Evolutionary conservation across 2,113 vertebrate species (phyloP).

Genomic region (Burhinus oedicnemus): DNA sequence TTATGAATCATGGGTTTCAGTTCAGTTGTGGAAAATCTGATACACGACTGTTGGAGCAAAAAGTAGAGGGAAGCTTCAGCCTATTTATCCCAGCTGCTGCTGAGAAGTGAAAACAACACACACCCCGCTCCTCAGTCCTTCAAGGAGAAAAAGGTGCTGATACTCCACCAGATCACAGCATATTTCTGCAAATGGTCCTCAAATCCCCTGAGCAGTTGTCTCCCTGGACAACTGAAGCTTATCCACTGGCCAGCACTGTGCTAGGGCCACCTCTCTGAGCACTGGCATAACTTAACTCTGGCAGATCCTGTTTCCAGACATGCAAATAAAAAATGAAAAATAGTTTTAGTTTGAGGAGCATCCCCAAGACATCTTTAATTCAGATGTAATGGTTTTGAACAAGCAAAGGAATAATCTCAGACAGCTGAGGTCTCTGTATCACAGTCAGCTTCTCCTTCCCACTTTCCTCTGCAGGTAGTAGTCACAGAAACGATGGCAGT

Average conservation of each 20-base stretch:
- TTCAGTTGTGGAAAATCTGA: constrained; percentile 50
- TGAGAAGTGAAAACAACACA: neutral
- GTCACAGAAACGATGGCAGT: neutral
- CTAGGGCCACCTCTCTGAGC: neutral
- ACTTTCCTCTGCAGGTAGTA: neutral
- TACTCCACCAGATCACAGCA: neutral
- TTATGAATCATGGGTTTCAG: constrained; percentile 53
- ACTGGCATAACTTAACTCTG: neutral
- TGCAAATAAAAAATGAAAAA: neutral
- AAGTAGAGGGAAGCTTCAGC: neutral
- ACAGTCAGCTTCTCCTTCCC: neutral
- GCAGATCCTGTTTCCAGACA: neutral
- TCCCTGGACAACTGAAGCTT: neutral
- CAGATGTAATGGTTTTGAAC: neutral
- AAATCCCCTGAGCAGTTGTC: neutral
- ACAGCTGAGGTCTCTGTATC: neutral
- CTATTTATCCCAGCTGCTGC: neutral
- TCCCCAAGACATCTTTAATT: neutral
- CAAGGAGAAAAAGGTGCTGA: neutral
- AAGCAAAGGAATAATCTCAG: neutral
- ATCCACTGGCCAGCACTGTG: neutral
- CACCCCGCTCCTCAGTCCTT: neutral
- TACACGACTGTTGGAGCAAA: constrained; percentile 4
- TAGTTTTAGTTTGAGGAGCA: neutral
- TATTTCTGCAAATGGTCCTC: neutral